Percentiles rank a stretch among this genome's conserved stretches.
phyloP scores from a whole-genome alignment of 2,113 vertebrate genomes.

The Hydrolagus affinis region DNA sequence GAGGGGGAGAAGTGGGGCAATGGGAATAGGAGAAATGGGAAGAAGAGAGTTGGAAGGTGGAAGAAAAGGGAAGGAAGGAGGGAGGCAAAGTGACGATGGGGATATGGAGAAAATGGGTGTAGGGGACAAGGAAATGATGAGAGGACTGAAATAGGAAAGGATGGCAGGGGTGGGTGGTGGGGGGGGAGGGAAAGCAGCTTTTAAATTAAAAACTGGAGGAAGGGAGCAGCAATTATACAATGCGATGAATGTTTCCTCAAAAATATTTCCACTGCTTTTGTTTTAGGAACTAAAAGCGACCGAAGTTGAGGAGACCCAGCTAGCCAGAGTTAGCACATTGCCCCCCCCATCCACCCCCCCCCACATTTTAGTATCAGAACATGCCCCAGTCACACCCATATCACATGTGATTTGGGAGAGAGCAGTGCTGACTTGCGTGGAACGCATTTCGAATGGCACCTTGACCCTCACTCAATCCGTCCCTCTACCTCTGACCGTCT shows the following conservation, averaged over 20 bases:
- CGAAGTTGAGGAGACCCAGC: too few relatives aligned
- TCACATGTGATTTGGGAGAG: not conserved
- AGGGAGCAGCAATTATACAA: not conserved
- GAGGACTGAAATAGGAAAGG: not conserved
- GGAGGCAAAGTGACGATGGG: not conserved
- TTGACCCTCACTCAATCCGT: not conserved
- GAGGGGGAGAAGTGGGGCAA: slow-evolving; percentile 30
- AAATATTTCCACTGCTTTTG: not conserved
- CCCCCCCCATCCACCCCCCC: too few relatives aligned
- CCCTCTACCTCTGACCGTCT: not conserved
- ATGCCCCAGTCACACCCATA: not conserved
- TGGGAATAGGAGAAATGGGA: too few relatives aligned
- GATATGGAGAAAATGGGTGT: too few relatives aligned
- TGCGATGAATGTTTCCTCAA: not conserved
- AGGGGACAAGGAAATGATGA: not conserved
- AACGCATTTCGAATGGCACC: slow-evolving; percentile 53
- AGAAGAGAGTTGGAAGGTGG: not conserved
- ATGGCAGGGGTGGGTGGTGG: not conserved
- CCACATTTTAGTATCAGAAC: not conserved
- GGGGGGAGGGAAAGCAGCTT: not conserved
- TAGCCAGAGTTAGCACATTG: not conserved
- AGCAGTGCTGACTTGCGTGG: slow-evolving; percentile 73
- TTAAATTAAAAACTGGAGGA: not conserved
- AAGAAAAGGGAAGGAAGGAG: not conserved
- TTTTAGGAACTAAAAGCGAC: too few relatives aligned